Evolutionary conservation across 2,113 vertebrate species (phyloP).

Genomic region (Ptyas mucosa): DNA sequence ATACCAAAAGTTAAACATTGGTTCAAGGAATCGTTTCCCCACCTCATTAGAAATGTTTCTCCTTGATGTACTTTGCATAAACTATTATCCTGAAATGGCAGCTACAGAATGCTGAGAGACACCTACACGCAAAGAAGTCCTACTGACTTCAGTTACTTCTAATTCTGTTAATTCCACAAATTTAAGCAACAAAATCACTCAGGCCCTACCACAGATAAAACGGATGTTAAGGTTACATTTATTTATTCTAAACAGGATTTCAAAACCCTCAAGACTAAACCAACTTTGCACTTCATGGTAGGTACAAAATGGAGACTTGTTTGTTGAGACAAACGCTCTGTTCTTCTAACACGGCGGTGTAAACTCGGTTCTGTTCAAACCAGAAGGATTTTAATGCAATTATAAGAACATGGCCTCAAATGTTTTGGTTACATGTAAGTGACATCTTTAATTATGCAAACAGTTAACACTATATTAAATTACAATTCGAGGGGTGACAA

Average conservation of each 20-base stretch:
- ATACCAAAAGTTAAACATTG: constrained; percentile 44
- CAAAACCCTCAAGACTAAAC: background rate
- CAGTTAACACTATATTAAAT: background rate
- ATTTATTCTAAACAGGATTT: background rate
- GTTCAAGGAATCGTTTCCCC: constrained; percentile 34
- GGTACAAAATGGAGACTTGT: background rate
- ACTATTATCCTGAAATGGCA: background rate
- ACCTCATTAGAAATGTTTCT: constrained; percentile 4
- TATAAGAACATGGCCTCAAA: background rate
- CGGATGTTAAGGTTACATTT: constrained; percentile 9
- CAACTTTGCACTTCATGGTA: background rate
- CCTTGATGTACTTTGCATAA: background rate
- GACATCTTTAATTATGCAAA: background rate
- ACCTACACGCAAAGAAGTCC: background rate
- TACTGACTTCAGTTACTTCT: background rate
- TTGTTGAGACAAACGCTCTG: background rate
- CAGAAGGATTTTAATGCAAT: background rate
- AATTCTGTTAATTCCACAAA: background rate
- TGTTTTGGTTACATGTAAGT: background rate
- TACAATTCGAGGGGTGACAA: background rate
- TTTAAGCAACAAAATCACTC: background rate
- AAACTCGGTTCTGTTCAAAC: background rate
- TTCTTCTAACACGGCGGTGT: background rate
- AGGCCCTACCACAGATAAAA: background rate
- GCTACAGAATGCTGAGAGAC: background rate